Evolutionary conservation across 2,888 invertebrate species (phyloP).

Genomic region (Melangyna quadrimaculata): DNA sequence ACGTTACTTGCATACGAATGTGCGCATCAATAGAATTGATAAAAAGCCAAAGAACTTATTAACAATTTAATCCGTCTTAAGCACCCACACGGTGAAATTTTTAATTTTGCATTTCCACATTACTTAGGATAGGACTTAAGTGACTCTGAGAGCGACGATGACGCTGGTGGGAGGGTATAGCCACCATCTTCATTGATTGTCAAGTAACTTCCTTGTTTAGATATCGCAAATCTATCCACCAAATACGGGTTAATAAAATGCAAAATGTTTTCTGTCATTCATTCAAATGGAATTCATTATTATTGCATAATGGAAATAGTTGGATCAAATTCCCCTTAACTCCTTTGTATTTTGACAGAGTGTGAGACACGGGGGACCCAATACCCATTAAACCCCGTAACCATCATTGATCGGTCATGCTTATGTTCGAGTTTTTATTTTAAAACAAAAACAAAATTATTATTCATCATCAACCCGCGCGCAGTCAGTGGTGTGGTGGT

Average conservation of each 20-base stretch:
- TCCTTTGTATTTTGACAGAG: constrained; percentile 27
- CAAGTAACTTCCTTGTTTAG: constrained; percentile 61
- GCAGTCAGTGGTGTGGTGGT: not conserved
- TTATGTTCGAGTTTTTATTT: constrained; percentile 44
- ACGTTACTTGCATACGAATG: constrained; percentile 35
- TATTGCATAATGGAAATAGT: constrained; percentile 54
- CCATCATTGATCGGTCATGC: not conserved
- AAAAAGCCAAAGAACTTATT: constrained; percentile 9
- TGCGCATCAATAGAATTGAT: not conserved
- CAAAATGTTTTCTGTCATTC: constrained; percentile 59
- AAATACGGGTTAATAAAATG: constrained; percentile 62
- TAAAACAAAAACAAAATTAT: constrained; percentile 19
- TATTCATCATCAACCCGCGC: constrained; percentile 5
- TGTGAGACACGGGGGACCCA: constrained; percentile 46
- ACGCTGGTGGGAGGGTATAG: no score
- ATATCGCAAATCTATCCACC: constrained; percentile 57
- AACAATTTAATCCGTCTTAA: constrained; percentile 19
- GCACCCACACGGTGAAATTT: constrained; percentile 55
- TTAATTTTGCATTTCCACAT: constrained; percentile 38
- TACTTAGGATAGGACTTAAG: not conserved
- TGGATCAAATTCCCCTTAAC: not conserved
- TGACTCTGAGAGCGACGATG: not conserved
- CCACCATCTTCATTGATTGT: constrained; percentile 56
- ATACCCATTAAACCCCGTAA: not conserved
- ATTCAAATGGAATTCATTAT: constrained; percentile 51